phyloP scores from a whole-genome alignment of 2,888 invertebrate species.

The Rhagonycha fulva region DNA sequence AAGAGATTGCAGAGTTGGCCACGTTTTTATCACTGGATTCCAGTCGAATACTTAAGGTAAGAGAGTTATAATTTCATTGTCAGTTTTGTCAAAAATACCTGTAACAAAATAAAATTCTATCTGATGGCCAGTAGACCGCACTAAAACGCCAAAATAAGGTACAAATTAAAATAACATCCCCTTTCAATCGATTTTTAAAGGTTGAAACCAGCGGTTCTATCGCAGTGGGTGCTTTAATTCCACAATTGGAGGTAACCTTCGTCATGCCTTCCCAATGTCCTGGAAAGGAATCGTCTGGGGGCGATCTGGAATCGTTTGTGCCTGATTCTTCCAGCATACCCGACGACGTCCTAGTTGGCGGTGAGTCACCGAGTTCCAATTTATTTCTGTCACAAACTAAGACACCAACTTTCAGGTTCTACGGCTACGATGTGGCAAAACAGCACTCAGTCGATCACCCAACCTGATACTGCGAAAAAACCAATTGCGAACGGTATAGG shows the following conservation, averaged over 20 bases:
- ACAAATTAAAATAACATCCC: no score
- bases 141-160: no score
- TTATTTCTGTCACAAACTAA: background rate
- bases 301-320: constrained; percentile 80
- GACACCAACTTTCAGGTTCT: constrained; percentile 10
- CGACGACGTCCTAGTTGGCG: constrained; percentile 68
- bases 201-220: constrained; percentile 58
- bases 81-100: no score
- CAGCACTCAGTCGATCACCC: background rate
- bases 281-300: constrained; percentile 83
- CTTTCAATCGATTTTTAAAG: constrained; percentile 37
- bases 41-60: constrained; percentile 66
- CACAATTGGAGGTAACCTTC: constrained; percentile 85
- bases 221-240: constrained; percentile 77
- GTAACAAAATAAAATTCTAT: no score
- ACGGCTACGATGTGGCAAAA: constrained; percentile 23
- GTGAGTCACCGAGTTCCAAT: constrained; percentile 49
- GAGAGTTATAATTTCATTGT: no score
- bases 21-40: constrained; percentile 81
- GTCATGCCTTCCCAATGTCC: constrained; percentile 84
- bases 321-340: constrained; percentile 85
- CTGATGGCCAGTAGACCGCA: no score
- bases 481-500: constrained; percentile 39
- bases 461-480: constrained; percentile 5
- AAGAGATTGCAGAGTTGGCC: constrained; percentile 78